These are phyloP conservation scores for Cavia porcellus DNA, from an alignment of 2,113 vertebrate genomes.

Conservation along the genomic window DNA sequence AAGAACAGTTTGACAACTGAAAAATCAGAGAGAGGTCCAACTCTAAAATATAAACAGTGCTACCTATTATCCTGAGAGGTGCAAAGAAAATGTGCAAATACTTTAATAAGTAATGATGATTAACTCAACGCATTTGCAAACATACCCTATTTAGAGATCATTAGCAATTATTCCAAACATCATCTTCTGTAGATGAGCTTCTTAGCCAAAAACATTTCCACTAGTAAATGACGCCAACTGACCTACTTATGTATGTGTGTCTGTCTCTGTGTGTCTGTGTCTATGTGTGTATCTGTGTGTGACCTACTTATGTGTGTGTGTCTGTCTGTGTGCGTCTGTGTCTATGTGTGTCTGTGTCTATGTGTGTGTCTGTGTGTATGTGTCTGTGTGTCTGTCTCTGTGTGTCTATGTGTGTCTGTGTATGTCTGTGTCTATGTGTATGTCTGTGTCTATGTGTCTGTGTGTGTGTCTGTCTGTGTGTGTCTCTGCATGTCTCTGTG, in stretches of 20 bases:
- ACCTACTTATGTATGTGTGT: conserved; percentile 49
- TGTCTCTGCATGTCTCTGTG: background rate
- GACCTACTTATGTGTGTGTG: background rate
- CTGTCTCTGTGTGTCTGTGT: background rate
- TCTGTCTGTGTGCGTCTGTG: background rate
- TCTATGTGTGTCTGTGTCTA: conserved; percentile 47
- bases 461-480: conserved; percentile 46
- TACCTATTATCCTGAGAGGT: background rate
- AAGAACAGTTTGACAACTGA: background rate
- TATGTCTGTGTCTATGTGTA: background rate
- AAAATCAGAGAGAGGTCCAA: background rate
- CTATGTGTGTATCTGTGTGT: conserved; percentile 32
- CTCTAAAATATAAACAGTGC: background rate
- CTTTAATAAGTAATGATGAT: conserved; percentile 32
- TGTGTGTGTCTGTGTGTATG: conserved; percentile 44
- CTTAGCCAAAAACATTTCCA: conserved; percentile 61
- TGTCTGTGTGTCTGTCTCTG: conserved; percentile 28
- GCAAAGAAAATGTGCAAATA: background rate
- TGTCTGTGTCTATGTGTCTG: conserved; percentile 27
- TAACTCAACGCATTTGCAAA: background rate
- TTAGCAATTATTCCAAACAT: conserved; percentile 50
- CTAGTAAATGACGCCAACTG: conserved; percentile 46
- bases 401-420: conserved; percentile 40
- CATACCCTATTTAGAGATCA: conserved; percentile 4
- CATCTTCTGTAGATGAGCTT: background rate